Percentiles rank a stretch among this genome's conserved stretches.
Evolutionary conservation across 1,140 invertebrate genomes (phyloP).

Genomic region (Drosophila arizonae): DNA sequence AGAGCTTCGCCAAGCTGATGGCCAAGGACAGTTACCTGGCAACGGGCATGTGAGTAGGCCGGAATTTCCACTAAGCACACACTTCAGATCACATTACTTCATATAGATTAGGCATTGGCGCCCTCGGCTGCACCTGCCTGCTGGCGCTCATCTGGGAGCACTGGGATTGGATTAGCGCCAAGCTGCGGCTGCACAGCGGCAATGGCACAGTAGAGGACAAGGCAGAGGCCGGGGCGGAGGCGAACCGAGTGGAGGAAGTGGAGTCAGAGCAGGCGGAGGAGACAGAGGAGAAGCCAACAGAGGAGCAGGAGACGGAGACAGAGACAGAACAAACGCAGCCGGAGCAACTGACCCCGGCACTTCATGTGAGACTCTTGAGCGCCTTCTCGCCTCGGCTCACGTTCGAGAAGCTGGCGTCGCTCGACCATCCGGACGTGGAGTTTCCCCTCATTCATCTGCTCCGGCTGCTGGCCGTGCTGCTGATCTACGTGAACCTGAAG

Average conservation of each 20-base stretch:
- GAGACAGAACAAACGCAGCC: neutral
- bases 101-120: conserved; percentile 26
- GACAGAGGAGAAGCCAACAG: neutral
- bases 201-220: neutral
- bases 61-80: neutral
- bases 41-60: conserved; percentile 80
- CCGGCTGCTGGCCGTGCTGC: conserved; percentile 84
- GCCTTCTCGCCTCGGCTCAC: conserved; percentile 85
- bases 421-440: conserved; percentile 39
- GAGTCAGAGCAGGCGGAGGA: conserved; percentile 1
- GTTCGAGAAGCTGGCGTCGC: conserved; percentile 39
- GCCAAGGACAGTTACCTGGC: conserved; percentile 83
- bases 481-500: conserved; percentile 86
- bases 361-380: conserved; percentile 74
- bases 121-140: conserved; percentile 19
- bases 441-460: conserved; percentile 85
- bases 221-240: neutral
- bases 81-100: neutral
- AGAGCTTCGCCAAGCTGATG: conserved; percentile 74
- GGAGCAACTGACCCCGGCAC: neutral
- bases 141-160: conserved; percentile 37
- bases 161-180: conserved; percentile 37
- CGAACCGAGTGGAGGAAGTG: conserved; percentile 7
- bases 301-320: neutral
- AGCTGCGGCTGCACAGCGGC: conserved; percentile 1